phyloP scores from a whole-genome alignment of 2,888 invertebrate genomes.

The Chelonus formosanus region DNA sequence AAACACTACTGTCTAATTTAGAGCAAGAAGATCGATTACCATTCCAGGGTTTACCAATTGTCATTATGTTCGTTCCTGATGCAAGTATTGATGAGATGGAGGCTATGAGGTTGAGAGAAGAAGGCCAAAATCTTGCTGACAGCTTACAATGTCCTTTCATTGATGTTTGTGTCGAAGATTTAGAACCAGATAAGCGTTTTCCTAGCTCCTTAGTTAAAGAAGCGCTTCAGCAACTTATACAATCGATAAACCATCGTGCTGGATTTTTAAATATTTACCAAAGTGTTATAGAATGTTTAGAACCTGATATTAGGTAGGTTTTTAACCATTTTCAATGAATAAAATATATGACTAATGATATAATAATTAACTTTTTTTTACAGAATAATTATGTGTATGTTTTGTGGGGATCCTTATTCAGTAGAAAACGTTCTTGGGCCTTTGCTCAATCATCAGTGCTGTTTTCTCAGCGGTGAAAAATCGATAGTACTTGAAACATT shows the following conservation, averaged over 20 bases:
- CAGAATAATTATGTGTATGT: conserved; percentile 93
- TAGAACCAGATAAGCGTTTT: conserved; percentile 69
- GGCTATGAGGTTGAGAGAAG: conserved; percentile 83
- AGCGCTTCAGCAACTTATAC: conserved; percentile 77
- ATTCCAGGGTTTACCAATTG: conserved; percentile 87
- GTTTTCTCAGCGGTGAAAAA: conserved; percentile 84
- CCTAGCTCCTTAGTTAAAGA: conserved; percentile 75
- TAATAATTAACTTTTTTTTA: conserved; percentile 36
- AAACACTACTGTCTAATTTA: conserved; percentile 87
- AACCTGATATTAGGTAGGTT: conserved; percentile 81
- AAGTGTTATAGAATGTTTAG: conserved; percentile 80
- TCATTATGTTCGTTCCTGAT: conserved; percentile 90
- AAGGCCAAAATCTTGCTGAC: conserved; percentile 89
- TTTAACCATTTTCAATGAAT: background rate
- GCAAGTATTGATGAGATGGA: conserved; percentile 84
- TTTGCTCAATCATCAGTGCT: conserved; percentile 85
- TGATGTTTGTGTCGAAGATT: conserved; percentile 74
- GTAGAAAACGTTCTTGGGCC: conserved; percentile 90
- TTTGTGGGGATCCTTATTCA: conserved; percentile 94
- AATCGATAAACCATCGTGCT: conserved; percentile 81
- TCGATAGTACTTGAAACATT: conserved; percentile 92
- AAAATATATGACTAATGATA: background rate
- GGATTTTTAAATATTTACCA: conserved; percentile 78
- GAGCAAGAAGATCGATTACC: conserved; percentile 89
- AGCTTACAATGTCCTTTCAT: conserved; percentile 88